Evolutionary conservation across 2,888 invertebrate genomes (phyloP).

Genomic region (Sipha maydis): DNA sequence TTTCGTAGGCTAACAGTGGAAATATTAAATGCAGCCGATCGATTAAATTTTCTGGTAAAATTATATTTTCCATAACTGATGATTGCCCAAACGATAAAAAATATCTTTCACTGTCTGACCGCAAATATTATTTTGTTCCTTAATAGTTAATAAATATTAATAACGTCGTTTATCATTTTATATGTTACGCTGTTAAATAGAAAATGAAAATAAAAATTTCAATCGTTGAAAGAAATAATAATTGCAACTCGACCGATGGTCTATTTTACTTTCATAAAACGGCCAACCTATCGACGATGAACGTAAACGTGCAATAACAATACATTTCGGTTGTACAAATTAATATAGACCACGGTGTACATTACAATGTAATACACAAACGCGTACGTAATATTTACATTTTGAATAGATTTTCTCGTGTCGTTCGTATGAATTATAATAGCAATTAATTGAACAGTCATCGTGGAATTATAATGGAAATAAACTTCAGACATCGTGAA

Average conservation of each 20-base stretch:
- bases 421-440: neutral
- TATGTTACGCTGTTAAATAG: neutral
- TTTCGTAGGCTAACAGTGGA: conserved; percentile 19
- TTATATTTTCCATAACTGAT: neutral
- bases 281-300: no score
- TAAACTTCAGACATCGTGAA: neutral
- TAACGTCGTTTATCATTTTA: neutral
- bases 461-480: neutral
- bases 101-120: neutral
- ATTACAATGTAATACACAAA: no score
- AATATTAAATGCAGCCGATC: neutral
- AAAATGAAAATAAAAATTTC: neutral
- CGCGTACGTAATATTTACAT: no score
- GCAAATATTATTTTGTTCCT: neutral
- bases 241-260: no score
- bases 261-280: no score
- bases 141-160: neutral
- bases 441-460: neutral
- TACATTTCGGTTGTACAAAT: no score
- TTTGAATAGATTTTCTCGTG: no score
- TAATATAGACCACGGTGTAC: no score
- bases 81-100: neutral
- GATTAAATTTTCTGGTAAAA: neutral
- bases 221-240: no score
- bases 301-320: no score